Evolutionary conservation across 1,140 invertebrate genomes (phyloP), one percentile per base, ranked within the genome.

Genomic region (Brachionus rubens): DNA sequence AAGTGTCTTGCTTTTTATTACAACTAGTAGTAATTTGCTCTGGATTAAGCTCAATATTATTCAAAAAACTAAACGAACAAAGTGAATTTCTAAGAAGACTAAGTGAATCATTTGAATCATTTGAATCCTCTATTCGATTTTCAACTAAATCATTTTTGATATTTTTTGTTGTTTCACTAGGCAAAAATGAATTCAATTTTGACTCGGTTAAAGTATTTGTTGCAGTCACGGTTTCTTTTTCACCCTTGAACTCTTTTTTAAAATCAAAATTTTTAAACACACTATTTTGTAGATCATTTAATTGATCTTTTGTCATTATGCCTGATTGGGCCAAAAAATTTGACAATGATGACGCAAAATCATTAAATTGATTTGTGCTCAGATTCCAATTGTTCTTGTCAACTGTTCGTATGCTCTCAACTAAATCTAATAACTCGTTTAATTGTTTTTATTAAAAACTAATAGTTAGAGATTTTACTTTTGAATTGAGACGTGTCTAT

Each of bases 321-420:
- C 79, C 79, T 65, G 80, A 77, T 76, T 83, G 81, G 52, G 77
- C 81, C 78, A 83, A 83, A 77, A 84, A 85, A 67, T 78, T 82
- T 72, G 80, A 83, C 16, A 85, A 78, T 4, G 83, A 85, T 12
- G 81, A 82, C 0, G 83, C 82, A n/a, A 84, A 78, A 70, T 84
- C 81, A 6, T 79, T 78, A 78, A 84, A 81, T 77, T 84, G 81
- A 21, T 84, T 81, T 1, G 79, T 80, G 75, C 82, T 82, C 9
- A 84, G 59, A 5, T 79, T 79, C 82, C 80, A 83, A 68, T 81
- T 83, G 28, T 79, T 77, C 28, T 77, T 77, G 52, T 82, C 82
- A n/a, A 79, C 80, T 40, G 79, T 79, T 36, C 81, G 80, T 77
- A 85, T 81, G 14, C 80, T 84, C 62, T 84, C 83, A 79, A 83